These are phyloP conservation scores for Barypeithes pellucidus DNA, from an alignment of 2,888 invertebrate genomes.

Conservation along the genomic window DNA sequence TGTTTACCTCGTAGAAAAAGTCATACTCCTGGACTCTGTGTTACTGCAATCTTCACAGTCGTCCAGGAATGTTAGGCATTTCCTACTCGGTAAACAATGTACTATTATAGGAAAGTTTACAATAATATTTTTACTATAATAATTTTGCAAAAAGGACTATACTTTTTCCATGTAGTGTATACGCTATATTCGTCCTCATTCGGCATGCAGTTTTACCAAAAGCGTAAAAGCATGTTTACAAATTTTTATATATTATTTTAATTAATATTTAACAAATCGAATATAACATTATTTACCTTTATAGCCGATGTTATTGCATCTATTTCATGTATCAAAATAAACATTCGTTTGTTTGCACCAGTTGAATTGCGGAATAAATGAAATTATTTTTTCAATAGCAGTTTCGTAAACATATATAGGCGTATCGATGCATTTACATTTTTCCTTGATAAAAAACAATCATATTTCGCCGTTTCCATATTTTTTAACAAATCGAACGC, in stretches of 20 bases:
- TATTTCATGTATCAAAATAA: slow-evolving; percentile 16
- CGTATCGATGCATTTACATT: not conserved
- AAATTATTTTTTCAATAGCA: slow-evolving; percentile 20
- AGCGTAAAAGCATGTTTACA: too few species aligned
- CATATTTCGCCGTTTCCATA: not conserved
- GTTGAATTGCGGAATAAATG: slow-evolving; percentile 10
- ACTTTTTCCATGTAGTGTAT: too few species aligned
- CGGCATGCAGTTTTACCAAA: too few species aligned
- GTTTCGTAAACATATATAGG: not conserved
- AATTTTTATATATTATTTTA: not conserved
- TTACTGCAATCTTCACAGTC: too few species aligned
- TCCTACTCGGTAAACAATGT: too few species aligned
- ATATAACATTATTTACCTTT: slow-evolving; percentile 5
- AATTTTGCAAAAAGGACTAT: too few species aligned
- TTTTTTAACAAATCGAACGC: slow-evolving; percentile 6
- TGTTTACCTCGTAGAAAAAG: too few species aligned
- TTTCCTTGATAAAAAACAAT: slow-evolving; percentile 2
- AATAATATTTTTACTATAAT: too few species aligned
- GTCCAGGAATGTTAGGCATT: too few species aligned
- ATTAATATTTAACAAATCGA: slow-evolving; percentile 1
- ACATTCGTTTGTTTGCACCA: slow-evolving; percentile 10
- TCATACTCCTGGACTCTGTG: too few species aligned
- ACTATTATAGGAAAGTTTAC: too few species aligned
- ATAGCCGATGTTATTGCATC: slow-evolving; percentile 13
- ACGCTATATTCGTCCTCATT: too few species aligned